A percentile compares a stretch with the other conserved stretches of the same genome.
These are phyloP conservation scores for Leptopilina myrica DNA, from an alignment of 2,888 invertebrate species.

Conservation along the genomic window DNA sequence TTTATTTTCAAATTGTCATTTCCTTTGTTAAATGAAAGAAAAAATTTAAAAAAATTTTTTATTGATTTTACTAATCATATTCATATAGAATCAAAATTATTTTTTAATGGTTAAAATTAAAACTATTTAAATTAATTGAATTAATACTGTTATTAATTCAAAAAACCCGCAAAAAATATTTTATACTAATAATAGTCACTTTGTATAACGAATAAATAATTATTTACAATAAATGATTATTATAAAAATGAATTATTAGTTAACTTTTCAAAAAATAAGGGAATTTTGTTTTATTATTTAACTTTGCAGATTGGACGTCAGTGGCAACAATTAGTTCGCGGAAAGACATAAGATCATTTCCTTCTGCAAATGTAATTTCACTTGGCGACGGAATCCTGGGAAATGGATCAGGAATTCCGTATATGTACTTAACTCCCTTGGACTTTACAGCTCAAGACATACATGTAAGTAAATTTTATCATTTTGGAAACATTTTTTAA, in stretches of 20 bases:
- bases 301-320: constrained; percentile 83
- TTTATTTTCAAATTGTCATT: not conserved
- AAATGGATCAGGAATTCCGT: constrained; percentile 85
- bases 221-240: too few species aligned
- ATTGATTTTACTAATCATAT: too few species aligned
- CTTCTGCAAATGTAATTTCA: constrained; percentile 84
- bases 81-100: too few species aligned
- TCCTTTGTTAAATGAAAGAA: not conserved
- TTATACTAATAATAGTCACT: too few species aligned
- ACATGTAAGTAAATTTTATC: constrained; percentile 72
- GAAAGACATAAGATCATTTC: constrained; percentile 80
- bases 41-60: too few species aligned
- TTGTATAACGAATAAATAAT: too few species aligned
- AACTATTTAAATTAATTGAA: too few species aligned
- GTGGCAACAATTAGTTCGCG: constrained; percentile 84
- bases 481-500: not conserved
- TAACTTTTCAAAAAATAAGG: too few species aligned
- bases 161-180: too few species aligned
- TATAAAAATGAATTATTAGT: too few species aligned
- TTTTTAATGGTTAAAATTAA: too few species aligned
- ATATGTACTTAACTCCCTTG: constrained; percentile 85
- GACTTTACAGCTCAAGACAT: constrained; percentile 85
- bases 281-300: not conserved
- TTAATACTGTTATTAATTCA: too few species aligned
- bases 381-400: constrained; percentile 83